Base-by-base conservation (phyloP, 2,113 vertebrate genomes). In the Edolisoma coerulescens region DNA sequence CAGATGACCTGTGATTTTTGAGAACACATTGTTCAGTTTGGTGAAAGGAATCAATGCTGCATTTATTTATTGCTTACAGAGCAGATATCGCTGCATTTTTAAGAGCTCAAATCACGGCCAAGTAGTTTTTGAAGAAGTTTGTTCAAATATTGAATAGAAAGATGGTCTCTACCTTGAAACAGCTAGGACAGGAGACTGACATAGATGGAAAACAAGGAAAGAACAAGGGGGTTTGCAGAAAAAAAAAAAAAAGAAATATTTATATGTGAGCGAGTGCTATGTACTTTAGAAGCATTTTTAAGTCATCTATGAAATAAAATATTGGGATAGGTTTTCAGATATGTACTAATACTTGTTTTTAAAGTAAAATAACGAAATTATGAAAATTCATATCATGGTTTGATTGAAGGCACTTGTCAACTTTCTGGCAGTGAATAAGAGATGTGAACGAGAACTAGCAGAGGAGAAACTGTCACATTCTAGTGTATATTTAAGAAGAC, bases 31-130 rank as follows among this genome's bases (percentile, higher is more conserved):
- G 89, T 92, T 90, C 90, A 80, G 27, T 91, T 95, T 90, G 59
- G 70, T 64, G 84, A 93, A 94, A 94, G 26, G 39, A 91, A 95
- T 91, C 91, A 82, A 91, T 95, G 59, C 33, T 89, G 64, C 59
- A 65, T 93, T 93, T 77, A 70, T 93, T 91, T 96, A 37, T 74
- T 95, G 93, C 84, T 93, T 87, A 89, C 37, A 65, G 54, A 79
- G 84, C 70, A 85, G 20, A 44, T 76, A 69, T 73, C 83, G 52
- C 63, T 80, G 71, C 74, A 84, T 93, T 95, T 92, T 83, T 59
- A 83, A 69, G 59, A 80, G 37, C 81, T 87, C 41, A 89, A 73
- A 73, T 93, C 81, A 49, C 0, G 0, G 33, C 42, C 81, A 91
- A 82, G 33, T 65, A 77, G 67, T 65, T 61, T 96, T 84, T 91